Base-by-base conservation (phyloP, 1,140 invertebrate genomes). In the Drosophila pruinosa region DNA sequence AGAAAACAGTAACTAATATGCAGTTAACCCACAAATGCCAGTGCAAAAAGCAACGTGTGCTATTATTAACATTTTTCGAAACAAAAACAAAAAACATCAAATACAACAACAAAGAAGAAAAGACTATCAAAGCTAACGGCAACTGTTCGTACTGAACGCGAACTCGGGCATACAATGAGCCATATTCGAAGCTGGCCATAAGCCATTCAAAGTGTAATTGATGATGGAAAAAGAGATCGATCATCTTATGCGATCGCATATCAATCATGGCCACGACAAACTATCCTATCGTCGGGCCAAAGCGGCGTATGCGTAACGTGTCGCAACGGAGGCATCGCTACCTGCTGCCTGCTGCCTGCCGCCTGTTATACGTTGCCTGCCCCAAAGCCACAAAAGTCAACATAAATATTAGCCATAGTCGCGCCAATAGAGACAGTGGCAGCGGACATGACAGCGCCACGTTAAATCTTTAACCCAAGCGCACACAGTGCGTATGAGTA, bases 211-310 rank as follows among this genome's bases (percentile, higher is more conserved):
- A 78, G 82, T 75, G 82, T 88, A 88, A 88, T 88, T 88, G 82
- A 88, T 88, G 82, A 88, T 82, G 83, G 82, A 82, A 73, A 88
- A 88, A 88, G 82, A 88, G 82, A 88, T 88, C 82, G 83, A 88
- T 88, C 82, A 88, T 78, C 82, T 82, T 78, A 75, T 78, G 72
- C 83, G 83, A 88, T 69, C 82, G 71, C 78, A 88, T 88, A 88
- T 88, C 83, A 88, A 88, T 88, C 82, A 86, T 75, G 78, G 73
- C 54, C 77, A 88, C 78, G 82, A 88, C 82, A 82, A 88, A 88
- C 79, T 86, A 70, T 69, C 45, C 21, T 53, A 15, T 53, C 59
- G 45, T 5, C 61, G 41, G 62, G 64, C 52, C 72, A 63, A 81
- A 53, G 43, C 65, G 73, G 82, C 82, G 81, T 48, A 85, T 88